A percentile compares a stretch with the other conserved stretches of the same genome.
Conservation (phyloP, 2,888 invertebrate genomes). For the Melanostoma mellinum region DNA sequence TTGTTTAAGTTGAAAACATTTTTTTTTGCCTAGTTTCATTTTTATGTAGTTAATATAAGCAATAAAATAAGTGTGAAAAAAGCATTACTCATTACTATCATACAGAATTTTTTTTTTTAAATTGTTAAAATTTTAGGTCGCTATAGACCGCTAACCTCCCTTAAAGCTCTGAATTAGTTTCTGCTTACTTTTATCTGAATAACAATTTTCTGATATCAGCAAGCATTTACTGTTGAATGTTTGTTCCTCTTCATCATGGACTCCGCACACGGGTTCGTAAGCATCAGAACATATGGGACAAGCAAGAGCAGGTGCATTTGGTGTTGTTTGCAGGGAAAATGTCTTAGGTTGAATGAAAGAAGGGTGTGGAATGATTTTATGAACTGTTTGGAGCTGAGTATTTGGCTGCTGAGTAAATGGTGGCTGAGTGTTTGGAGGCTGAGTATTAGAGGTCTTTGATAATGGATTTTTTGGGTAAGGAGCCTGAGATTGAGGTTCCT, state of each 20-base stretch:
- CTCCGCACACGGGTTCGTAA: conserved; percentile 55
- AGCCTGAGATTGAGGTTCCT: no score
- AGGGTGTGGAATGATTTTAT: not conserved
- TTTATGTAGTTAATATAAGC: no score
- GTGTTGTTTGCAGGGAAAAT: not conserved
- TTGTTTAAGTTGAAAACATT: no score
- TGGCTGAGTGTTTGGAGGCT: not conserved
- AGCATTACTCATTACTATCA: not conserved
- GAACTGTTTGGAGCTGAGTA: not conserved
- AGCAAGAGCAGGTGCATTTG: conserved; percentile 7
- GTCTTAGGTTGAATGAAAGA: not conserved
- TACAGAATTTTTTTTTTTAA: not conserved
- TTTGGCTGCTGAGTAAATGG: not conserved
- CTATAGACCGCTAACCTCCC: no score
- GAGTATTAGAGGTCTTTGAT: no score
- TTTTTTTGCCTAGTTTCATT: no score
- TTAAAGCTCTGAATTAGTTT: not conserved
- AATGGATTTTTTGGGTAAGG: no score
- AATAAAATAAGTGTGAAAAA: not conserved
- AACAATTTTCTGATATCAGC: conserved; percentile 48
- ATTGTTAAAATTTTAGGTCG: no score
- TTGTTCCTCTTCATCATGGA: conserved; percentile 37
- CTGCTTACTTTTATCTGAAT: conserved; percentile 38
- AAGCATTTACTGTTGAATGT: conserved; percentile 61
- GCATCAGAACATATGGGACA: conserved; percentile 48